A percentile compares a stretch with the other conserved stretches of the same genome.
Evolutionary conservation across 1,140 invertebrate genomes (phyloP).

Genomic region (Rhizoglyphus robini): DNA sequence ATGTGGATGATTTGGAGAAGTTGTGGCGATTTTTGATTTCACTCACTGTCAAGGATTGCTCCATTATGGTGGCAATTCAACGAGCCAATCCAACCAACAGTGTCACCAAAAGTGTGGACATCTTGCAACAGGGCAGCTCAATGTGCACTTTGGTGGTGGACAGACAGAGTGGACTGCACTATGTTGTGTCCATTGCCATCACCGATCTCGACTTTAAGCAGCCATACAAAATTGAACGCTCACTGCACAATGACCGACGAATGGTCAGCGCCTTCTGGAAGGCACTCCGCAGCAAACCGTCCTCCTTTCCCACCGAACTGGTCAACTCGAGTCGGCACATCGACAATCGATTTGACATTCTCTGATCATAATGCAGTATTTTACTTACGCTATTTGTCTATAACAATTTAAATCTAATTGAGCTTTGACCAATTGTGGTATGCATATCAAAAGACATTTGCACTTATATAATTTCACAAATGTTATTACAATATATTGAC

Average conservation of each 20-base stretch:
- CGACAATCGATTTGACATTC: not conserved
- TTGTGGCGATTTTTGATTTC: conserved; percentile 22
- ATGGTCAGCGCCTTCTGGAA: not conserved
- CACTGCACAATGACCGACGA: not conserved
- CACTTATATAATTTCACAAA: too few relatives aligned
- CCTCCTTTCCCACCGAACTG: not conserved
- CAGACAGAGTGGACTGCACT: conserved; percentile 11
- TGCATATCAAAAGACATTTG: too few relatives aligned
- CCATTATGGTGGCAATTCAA: too few relatives aligned
- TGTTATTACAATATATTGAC: too few relatives aligned
- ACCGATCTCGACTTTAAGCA: conserved; percentile 5
- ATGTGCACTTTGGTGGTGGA: conserved; percentile 23
- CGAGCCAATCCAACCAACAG: too few relatives aligned
- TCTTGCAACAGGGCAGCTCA: too few relatives aligned
- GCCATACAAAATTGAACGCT: not conserved
- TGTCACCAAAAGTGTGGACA: too few relatives aligned
- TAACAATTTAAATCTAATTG: not conserved
- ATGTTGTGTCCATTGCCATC: not conserved
- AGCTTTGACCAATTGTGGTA: too few relatives aligned
- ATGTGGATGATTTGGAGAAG: conserved; percentile 6
- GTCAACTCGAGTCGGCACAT: too few relatives aligned
- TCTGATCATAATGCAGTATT: not conserved
- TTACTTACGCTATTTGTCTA: not conserved
- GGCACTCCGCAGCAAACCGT: not conserved
- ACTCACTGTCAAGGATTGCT: too few relatives aligned